These are phyloP conservation scores for Xanthorhoe spadicearia DNA, from an alignment of 2,888 invertebrate species.

Conservation along the genomic window DNA sequence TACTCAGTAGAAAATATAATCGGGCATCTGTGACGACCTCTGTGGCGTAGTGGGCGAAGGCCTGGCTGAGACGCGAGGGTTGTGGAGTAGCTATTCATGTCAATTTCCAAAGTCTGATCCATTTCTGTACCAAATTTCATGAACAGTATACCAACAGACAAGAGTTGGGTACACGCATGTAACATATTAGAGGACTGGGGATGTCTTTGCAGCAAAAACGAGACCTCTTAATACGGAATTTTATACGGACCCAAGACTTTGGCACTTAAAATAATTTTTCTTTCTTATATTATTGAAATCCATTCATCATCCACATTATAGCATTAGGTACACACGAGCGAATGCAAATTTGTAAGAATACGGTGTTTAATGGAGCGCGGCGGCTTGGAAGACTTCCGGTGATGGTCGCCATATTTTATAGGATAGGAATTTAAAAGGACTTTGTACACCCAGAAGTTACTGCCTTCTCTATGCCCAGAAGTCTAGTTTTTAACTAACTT, in stretches of 20 bases:
- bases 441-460: background rate
- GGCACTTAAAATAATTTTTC: background rate
- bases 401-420: slow-evolving; percentile 33
- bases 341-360: slow-evolving; percentile 35
- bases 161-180: too few relatives aligned
- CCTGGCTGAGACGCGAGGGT: too few relatives aligned
- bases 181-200: too few relatives aligned
- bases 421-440: slow-evolving; percentile 6
- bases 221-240: background rate
- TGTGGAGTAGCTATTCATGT: too few relatives aligned
- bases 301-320: slow-evolving; percentile 39
- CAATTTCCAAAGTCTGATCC: too few relatives aligned
- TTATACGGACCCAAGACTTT: background rate
- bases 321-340: slow-evolving; percentile 53
- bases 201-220: background rate
- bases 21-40: too few relatives aligned
- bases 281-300: slow-evolving; percentile 11
- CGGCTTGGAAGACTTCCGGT: slow-evolving; percentile 39
- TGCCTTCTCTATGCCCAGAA: too few relatives aligned
- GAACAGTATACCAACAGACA: too few relatives aligned
- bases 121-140: too few relatives aligned
- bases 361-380: slow-evolving; percentile 40
- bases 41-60: too few relatives aligned
- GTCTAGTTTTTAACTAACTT: too few relatives aligned
- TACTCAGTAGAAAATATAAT: too few relatives aligned